Evolutionary conservation across 2,888 invertebrate genomes (phyloP), one percentile per base, ranked within the genome.

Genomic region (Drosophila picticornis): DNA sequence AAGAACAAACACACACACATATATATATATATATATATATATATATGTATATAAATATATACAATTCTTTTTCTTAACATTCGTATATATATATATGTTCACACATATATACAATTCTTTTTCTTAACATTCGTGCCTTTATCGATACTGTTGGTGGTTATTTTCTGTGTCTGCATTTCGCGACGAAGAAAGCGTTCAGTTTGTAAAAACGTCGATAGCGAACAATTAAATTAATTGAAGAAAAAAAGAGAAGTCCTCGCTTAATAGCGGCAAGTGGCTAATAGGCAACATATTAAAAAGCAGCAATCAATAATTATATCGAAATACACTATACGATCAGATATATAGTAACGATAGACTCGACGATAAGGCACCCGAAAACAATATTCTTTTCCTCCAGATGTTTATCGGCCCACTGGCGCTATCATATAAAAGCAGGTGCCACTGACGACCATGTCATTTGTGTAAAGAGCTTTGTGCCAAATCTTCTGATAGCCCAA

Each of bases 391-490:
- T 31, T 16, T 46, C 19, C 11, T 31, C 10, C 46, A 52, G 66
- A 58, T 71, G 51, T 25, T 36, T 67, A 64, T 71, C 67, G 56
- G 32, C 11, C 36, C 32, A 32, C 32, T 10, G 29, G 5, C 1
- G 57, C 56, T 61, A 60, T 50, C 75, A 77, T 88, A 85, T 85
- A 85, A 81, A 85, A 81, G 79, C 53, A 22, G 31, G 46, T 51
- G 52, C 59, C 46, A 68, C 53, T 61, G 71, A 52, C 56, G 56
- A 72, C 53, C 68, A 38, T 67, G 59, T 80, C 84, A 85, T 81
- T 81, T 68, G 55, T 76, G 81, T 59, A 51, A 53, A 75, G 64
- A 68, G 64, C 65, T 55, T 66, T 64, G 57, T 60, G 40, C 46
- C 64, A 68, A 79, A 75, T 64, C 46, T 70, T 61, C 62, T 29